Evolutionary conservation across 2,113 vertebrate genomes (phyloP), one percentile per base, ranked within the genome.

Genomic region (Numenius arquata): DNA sequence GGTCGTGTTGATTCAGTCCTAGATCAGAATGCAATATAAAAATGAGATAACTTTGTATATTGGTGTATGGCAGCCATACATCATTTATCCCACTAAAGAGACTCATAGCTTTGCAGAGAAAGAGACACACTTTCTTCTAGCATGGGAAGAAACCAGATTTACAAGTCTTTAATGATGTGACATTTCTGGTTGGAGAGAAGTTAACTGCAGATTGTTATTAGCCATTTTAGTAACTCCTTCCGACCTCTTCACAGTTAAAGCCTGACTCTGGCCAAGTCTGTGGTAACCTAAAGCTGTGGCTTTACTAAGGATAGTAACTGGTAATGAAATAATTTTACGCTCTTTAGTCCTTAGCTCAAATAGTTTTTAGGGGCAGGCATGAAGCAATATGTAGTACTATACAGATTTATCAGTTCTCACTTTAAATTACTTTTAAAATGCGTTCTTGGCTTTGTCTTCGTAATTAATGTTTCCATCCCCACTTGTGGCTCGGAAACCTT

Each of bases 381-480:
- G 79, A 59, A 95, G 48, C 56, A 71, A 12, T 7, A 40, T 48
- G 25, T 55, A 52, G 53, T 40, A 45, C 55, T 50, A 17, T 47
- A 50, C 58, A 92, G 86, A 91, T 93, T 59, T 89, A 94, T 92
- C 86, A 87, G 40, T 71, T 71, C 82, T 94, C 86, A 38, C 58
- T 90, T 92, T 32, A 81, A 93, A 87, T 66, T 29, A 48, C 77
- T 75, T 90, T 47, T 47, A 38, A 95, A 93, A 79, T 59, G 45
- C 32, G 30, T 92, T 63, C 62, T 58, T 91, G 73, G 55, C 62
- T 96, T 96, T 95, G 88, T 90, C 68, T 81, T 90, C 5, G 0
- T 93, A 93, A 95, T 95, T 75, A 94, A 89, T 38, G 80, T 89
- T 95, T 92, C 89, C 53, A 73, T 76, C 38, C 40, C 34, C 62